Evolutionary conservation across 2,113 vertebrate genomes (phyloP), one percentile per base, ranked within the genome.

Genomic region (Dicentrarchus labrax): DNA sequence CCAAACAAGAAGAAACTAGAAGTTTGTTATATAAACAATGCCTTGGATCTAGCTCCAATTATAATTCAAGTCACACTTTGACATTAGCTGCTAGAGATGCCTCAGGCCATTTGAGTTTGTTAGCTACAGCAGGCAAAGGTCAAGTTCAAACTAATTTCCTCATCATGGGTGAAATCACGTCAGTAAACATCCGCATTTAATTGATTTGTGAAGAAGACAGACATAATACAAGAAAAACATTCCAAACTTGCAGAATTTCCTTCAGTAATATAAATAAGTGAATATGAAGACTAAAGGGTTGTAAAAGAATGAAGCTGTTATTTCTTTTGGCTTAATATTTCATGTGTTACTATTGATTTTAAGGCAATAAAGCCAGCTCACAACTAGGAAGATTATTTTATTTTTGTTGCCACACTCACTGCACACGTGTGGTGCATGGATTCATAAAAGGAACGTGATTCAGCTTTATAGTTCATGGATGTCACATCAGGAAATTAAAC

Each of bases 401-500:
- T 68, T 76, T 22, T 22, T 21, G 24, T 54, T 53, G 38, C 54
- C 24, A 21, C 21, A 41, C 71, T 64, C 45, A 12, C 19, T 48
- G 68, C 9, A 17, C 47, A 59, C 16, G 10, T 43, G 41, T 73
- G 8, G 30, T 51, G 17, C 9, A 48, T n/a, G 12, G 60, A 76
- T 72, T 82, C 16, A n/a, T 0, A 53, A 75, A 7, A 45, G 45
- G 50, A 51, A 54, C 17, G 56, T 56, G 43, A 82, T 71, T 80
- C 47, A 78, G 59, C 24, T 77, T 85, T 47, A 69, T 85, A 4
- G 19, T 60, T n/a, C 36, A 38, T 5, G 21, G 30, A 12, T 82
- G 78, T 74, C 82, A 73, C 70, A 64, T 80, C 57, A 83, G 82
- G 72, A 84, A 78, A 87, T 85, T 38, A 76, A 81, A 85, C 61